Base-by-base conservation (phyloP, 2,797 vertebrate genomes). In the Alcedo atthis region DNA sequence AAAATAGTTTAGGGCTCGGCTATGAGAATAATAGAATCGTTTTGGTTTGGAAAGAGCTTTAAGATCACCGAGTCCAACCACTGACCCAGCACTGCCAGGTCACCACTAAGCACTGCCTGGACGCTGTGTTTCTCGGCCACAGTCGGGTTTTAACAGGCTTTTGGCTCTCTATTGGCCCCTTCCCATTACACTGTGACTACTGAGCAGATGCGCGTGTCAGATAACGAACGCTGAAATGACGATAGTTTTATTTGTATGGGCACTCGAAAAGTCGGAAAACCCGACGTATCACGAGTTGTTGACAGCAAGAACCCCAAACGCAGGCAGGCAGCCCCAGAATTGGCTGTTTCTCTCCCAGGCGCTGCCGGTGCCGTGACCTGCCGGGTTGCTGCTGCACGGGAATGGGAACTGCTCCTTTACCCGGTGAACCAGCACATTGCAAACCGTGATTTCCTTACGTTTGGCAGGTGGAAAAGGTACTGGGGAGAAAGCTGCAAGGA, bases 151-250 rank as follows among this genome's bases (percentile, higher is more conserved):
- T 76, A 20, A 15, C 24, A 64, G 19, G 53, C 3, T 66, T 8
- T 37, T 78, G 45, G 8, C 0, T 0, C 15, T 45, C 26, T 8
- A 12, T 55, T 19, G 2, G 40, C 2, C 12, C 4, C 13, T 87
- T 89, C 53, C 20, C 37, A 3, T 67, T 33, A 55, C 14, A 55
- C 37, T 1, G 1, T 43, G 59, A 40, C 9, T 81, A 6, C 26
- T 33, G 22, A 42, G 33, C 30, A 19, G 26, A 19, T 85, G 17
- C 3, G 5, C 3, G 48, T 67, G 35, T 28, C 5, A 4, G 54
- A 48, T 2, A 9, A 30, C 1, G 5, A 76, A 25, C 2, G 10
- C 24, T 4, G 1, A 20, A 55, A 42, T 33, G 22, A 33, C 3
- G 1, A n/a, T 70, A 2, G 1, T 77, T 92, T 81, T 67, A 45